phyloP scores from a whole-genome alignment of 2,888 invertebrate species.

The Diabrotica balteata region DNA sequence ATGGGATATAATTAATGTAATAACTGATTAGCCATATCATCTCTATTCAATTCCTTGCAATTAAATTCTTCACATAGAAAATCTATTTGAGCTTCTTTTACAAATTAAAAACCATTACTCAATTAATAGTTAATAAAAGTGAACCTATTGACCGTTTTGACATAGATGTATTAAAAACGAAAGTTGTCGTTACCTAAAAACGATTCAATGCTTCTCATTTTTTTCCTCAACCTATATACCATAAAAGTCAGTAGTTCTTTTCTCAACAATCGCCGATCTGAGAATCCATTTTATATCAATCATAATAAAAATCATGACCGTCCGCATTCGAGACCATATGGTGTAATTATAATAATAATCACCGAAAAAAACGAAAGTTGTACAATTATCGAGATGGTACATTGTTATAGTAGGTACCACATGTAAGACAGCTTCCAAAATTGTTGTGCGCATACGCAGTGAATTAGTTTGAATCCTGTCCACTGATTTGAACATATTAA shows the following conservation, averaged over 20 bases:
- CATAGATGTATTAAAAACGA: conserved; percentile 1
- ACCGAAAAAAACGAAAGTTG: conserved; percentile 5
- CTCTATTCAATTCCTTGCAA: too few relatives aligned
- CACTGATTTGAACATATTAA: too few relatives aligned
- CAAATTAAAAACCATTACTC: too few relatives aligned
- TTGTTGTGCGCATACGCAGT: too few relatives aligned
- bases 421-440: not conserved
- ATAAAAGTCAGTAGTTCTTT: conserved; percentile 12
- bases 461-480: too few relatives aligned
- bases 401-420: not conserved
- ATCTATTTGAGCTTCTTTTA: too few relatives aligned
- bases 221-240: conserved; percentile 12
- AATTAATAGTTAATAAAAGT: too few relatives aligned
- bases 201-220: conserved; percentile 5
- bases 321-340: conserved; percentile 5
- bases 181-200: conserved; percentile 8
- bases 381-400: conserved; percentile 1
- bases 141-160: not conserved
- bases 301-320: conserved; percentile 12
- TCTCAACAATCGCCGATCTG: conserved; percentile 3
- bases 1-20: too few relatives aligned
- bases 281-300: conserved; percentile 8
- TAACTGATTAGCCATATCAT: too few relatives aligned
- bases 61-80: too few relatives aligned
- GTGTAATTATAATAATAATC: conserved; percentile 5